Conservation (phyloP, 2,797 vertebrate species). For the Danionella dracula region DNA sequence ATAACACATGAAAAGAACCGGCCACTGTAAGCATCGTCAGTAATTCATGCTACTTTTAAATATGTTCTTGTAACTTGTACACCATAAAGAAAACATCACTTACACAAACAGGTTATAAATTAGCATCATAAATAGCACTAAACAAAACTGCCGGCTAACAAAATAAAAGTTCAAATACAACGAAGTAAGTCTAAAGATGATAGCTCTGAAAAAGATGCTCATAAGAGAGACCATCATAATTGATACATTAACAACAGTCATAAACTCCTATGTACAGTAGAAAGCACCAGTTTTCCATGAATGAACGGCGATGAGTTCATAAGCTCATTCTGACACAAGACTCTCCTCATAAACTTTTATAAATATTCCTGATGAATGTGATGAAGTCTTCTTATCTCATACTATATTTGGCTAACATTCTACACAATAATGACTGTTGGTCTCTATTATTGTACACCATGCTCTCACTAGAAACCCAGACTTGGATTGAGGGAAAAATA, state of each 20-base stretch:
- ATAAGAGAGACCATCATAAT: slow-evolving; percentile 28
- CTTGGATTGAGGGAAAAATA: slow-evolving; percentile 12
- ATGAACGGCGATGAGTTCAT: neutral
- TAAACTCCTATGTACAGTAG: slow-evolving; percentile 29
- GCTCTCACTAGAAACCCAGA: slow-evolving; percentile 47
- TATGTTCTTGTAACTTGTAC: slow-evolving; percentile 49
- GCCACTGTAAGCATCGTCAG: slow-evolving; percentile 64
- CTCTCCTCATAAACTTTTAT: slow-evolving; percentile 28
- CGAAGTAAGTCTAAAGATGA: slow-evolving; percentile 52
- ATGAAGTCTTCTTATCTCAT: slow-evolving; percentile 16
- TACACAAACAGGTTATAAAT: slow-evolving; percentile 62
- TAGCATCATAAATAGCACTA: slow-evolving; percentile 64
- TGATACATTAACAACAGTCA: slow-evolving; percentile 27
- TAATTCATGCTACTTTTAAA: slow-evolving; percentile 68
- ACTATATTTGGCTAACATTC: slow-evolving; percentile 9
- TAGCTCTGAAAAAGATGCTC: slow-evolving; percentile 47
- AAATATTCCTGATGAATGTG: slow-evolving; percentile 28
- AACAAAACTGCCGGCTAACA: slow-evolving; percentile 47
- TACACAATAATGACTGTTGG: slow-evolving; percentile 45
- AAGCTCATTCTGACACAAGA: slow-evolving; percentile 25
- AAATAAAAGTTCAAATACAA: slow-evolving; percentile 54
- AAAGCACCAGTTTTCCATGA: slow-evolving; percentile 41
- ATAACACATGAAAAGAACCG: slow-evolving; percentile 65
- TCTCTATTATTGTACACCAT: slow-evolving; percentile 60
- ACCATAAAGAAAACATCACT: slow-evolving; percentile 64